Conservation (phyloP, 2,113 vertebrate genomes). For the Gallinago jamesoni region DNA sequence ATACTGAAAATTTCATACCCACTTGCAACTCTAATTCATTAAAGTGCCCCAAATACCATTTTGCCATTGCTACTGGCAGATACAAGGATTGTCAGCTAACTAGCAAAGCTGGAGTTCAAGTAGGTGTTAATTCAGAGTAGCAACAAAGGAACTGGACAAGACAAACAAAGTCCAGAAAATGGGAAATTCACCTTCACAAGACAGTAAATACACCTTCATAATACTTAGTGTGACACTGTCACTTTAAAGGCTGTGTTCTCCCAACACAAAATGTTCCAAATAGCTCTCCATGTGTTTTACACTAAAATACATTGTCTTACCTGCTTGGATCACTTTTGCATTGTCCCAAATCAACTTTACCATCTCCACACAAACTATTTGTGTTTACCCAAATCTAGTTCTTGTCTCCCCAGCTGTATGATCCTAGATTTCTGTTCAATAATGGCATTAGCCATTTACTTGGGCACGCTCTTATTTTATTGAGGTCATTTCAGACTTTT, state of each 20-base stretch:
- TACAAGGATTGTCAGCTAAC: neutral
- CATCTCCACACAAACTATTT: neutral
- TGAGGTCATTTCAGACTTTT: slow-evolving; percentile 54
- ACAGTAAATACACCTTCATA: neutral
- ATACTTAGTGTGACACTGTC: neutral
- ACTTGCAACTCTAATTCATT: neutral
- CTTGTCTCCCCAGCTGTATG: neutral
- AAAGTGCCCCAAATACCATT: neutral
- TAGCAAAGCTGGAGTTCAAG: neutral
- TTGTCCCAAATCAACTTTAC: neutral
- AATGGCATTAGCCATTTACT: neutral
- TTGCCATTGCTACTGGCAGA: neutral
- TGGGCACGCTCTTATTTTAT: slow-evolving; percentile 16
- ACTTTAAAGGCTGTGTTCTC: neutral
- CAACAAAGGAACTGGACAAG: neutral
- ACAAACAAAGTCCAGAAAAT: neutral
- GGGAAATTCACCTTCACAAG: neutral
- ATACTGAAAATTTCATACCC: neutral
- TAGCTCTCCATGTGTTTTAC: neutral
- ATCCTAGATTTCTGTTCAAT: neutral
- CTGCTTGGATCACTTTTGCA: neutral
- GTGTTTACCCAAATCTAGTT: neutral
- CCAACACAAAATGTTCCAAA: neutral
- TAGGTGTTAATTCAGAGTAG: neutral
- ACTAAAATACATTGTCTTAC: neutral